phyloP scores from a whole-genome alignment of 2,888 invertebrate genomes.

The Ligdia adustata region DNA sequence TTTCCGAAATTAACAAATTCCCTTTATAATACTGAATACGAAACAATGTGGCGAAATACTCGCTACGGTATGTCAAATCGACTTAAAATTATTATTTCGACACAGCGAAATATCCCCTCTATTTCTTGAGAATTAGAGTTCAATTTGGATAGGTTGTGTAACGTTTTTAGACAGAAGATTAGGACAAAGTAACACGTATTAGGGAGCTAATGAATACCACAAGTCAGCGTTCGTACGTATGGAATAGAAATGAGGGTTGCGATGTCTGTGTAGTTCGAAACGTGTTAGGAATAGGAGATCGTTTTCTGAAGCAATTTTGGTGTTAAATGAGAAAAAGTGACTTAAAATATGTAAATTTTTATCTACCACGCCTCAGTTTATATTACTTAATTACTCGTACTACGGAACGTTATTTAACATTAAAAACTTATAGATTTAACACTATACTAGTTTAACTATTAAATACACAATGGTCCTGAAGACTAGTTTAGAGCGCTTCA shows the following conservation, averaged over 20 bases:
- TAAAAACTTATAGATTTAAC: too few relatives aligned
- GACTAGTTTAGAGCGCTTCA: too few relatives aligned
- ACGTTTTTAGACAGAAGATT: slow-evolving; percentile 66
- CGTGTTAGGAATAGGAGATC: too few relatives aligned
- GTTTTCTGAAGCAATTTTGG: too few relatives aligned
- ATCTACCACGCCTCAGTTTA: too few relatives aligned
- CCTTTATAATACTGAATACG: slow-evolving; percentile 61
- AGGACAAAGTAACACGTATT: slow-evolving; percentile 77
- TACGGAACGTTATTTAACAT: too few relatives aligned
- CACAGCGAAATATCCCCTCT: slow-evolving; percentile 38
- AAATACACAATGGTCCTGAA: too few relatives aligned
- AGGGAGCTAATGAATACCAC: slow-evolving; percentile 76
- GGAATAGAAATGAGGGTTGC: slow-evolving; percentile 48
- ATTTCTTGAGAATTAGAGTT: slow-evolving; percentile 27
- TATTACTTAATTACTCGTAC: too few relatives aligned
- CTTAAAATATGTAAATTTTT: too few relatives aligned
- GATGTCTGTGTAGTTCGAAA: slow-evolving; percentile 15
- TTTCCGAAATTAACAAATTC: slow-evolving; percentile 67
- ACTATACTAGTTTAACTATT: too few relatives aligned
- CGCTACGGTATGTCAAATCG: slow-evolving; percentile 65
- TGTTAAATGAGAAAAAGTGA: too few relatives aligned
- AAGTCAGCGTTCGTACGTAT: slow-evolving; percentile 62
- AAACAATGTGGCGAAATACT: slow-evolving; percentile 69
- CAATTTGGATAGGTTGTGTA: slow-evolving; percentile 36
- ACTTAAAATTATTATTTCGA: slow-evolving; percentile 53